Base-by-base conservation (phyloP, 2,888 invertebrate species). In the Chaetogeoica ovagalla region DNA sequence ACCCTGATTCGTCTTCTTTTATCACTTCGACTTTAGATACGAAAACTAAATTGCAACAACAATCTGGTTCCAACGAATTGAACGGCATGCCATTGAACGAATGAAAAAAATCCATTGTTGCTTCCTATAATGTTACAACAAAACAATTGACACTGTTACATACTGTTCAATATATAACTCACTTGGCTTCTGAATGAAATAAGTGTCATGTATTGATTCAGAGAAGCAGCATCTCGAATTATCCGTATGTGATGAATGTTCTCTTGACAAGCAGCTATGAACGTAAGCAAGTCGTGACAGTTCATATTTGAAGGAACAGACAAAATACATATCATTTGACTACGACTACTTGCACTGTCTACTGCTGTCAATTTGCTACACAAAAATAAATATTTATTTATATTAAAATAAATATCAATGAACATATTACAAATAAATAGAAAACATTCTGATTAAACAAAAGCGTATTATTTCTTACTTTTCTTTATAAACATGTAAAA, bases 141-240 rank as follows among this genome's bases (percentile, higher is more conserved):
- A 75, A 55, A 6, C 19, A 30, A 62, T 21, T 57, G 19, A 30
- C 30, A n/a, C 15, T 62, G n/a, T 52, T 30, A 37, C 21, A 60
- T 60, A 13, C 8, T 59, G 19, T n/a, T 21, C 21, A 15, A 23
- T 60, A 8, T 59, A n/a, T n/a, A 5, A 30, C 69, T 76, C 72
- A 83, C 84, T 72, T 83, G 83, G 9, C 83, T 69, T 68, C 83
- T 79, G 85, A 91, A 97, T 89, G 95, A 97, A 59, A 99, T 88
- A 39, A 99, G 88, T 65, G 96, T 95, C 98, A 99, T 98, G 85
- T 98, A 99, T 86, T 97, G 97, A 87, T 98, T 98, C 0, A 97
- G 96, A 21, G 89, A 88, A 30, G 91, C 91, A 77, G 95, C 95
- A 86, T 94, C 94, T 37, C 97, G 89, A 69, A 99, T 91, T 71